phyloP scores from a whole-genome alignment of 2,888 invertebrate species.

The Tipula confusa region DNA sequence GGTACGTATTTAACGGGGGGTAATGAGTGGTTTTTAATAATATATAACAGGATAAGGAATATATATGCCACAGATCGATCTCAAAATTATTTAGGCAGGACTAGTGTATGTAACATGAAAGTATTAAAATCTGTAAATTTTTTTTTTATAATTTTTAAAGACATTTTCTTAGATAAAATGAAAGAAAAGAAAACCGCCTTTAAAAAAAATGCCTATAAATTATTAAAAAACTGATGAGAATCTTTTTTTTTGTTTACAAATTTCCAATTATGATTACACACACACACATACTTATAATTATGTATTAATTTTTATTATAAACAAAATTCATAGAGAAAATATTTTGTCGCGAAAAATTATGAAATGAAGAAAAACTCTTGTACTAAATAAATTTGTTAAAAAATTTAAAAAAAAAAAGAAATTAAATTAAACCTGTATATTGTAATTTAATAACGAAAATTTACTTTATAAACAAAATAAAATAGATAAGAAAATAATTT shows the following conservation, averaged over 20 bases:
- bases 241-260: not conserved
- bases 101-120: not conserved
- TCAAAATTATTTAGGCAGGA: not conserved
- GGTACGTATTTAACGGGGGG: not conserved
- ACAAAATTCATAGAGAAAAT: not conserved
- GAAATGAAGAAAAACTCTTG: not conserved
- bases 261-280: not conserved
- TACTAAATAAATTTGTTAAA: constrained; percentile 20
- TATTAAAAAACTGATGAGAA: not conserved
- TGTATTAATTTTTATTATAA: not conserved
- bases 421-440: constrained; percentile 4
- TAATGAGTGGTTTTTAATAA: not conserved
- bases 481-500: constrained; percentile 4
- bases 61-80: not conserved
- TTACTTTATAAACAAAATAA: constrained; percentile 3
- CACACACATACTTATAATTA: not conserved
- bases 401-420: not conserved
- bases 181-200: not conserved
- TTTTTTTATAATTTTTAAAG: not conserved
- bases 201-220: not conserved
- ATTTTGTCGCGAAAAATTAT: constrained; percentile 20
- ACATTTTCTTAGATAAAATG: not conserved
- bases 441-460: constrained; percentile 25
- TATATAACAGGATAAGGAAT: not conserved
- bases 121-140: not conserved